Conservation (phyloP, 2,888 invertebrate species). For the Ophioninae sp. region DNA sequence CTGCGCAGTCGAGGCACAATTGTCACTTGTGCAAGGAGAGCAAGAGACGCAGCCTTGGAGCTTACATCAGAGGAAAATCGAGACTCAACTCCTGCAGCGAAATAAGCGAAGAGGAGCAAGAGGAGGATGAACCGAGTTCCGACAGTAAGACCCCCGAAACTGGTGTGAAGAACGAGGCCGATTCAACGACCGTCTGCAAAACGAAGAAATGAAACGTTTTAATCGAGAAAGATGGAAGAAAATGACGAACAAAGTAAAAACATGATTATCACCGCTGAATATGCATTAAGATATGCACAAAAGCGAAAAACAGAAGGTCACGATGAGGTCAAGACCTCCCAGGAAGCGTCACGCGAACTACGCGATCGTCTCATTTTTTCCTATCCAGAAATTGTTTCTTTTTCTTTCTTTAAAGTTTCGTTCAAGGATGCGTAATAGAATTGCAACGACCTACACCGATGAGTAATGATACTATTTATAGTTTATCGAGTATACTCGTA, state of each 20-base stretch:
- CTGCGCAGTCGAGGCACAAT: conserved; percentile 76
- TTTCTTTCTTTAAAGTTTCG: conserved; percentile 16
- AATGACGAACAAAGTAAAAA: neutral
- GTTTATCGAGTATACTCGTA: neutral
- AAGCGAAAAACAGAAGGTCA: conserved; percentile 10
- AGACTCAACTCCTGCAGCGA: conserved; percentile 81
- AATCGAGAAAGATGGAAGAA: conserved; percentile 11
- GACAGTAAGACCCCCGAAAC: conserved; percentile 42
- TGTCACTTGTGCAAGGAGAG: conserved; percentile 83
- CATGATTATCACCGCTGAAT: neutral
- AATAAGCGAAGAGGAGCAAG: conserved; percentile 81
- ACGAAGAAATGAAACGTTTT: conserved; percentile 45
- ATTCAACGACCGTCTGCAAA: conserved; percentile 46
- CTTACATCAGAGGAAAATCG: conserved; percentile 82
- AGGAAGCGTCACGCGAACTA: neutral
- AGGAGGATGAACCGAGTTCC: conserved; percentile 74
- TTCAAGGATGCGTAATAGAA: conserved; percentile 29
- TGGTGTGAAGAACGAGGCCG: conserved; percentile 36
- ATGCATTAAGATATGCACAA: neutral
- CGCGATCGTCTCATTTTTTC: conserved; percentile 3
- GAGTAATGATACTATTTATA: conserved; percentile 51
- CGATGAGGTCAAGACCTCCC: conserved; percentile 26
- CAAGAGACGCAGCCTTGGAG: conserved; percentile 82
- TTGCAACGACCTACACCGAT: conserved; percentile 18
- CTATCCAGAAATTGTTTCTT: neutral